Evolutionary conservation across 2,888 invertebrate species (phyloP), one percentile per base, ranked within the genome.

Genomic region (Megalurothrips usitatus): DNA sequence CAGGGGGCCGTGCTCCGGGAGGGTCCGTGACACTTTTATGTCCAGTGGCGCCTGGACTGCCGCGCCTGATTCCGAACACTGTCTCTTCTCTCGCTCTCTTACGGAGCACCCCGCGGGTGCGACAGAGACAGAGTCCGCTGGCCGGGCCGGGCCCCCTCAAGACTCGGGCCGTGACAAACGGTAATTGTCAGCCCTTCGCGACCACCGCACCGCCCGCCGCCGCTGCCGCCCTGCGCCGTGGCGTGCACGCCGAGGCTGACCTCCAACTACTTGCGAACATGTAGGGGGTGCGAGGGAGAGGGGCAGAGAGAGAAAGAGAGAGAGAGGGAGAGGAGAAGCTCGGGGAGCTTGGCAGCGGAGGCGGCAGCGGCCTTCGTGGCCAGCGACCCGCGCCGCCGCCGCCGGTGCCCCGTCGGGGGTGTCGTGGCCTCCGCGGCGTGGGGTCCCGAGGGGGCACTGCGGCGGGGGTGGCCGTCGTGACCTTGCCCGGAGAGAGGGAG

Each of bases 161-260:
- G 34, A 43, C 58, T 14, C 58, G 14, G 52, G 23, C 68, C 26
- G 68, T 75, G 68, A 75, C 68, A 75, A 75, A 75, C 68, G 68
- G 26, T 75, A 75, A 75, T 75, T 75, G 68, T 75, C 68, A 75
- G 68, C 68, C 68, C 68, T 75, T 75, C 58, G 58, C 19, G 14
- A 19, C 58, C 58, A 58, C 58, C 58, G 19, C n/a, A n/a, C n/a
- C n/a, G n/a, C n/a, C 58, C 58, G 58, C 58, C 6, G 58, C 14
- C 19, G 17, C 17, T 17, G 58, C 19, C 58, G 19, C 58, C 58
- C 58, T 6, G 58, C 19, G 58, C 34, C 34, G 34, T 43, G 34
- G 34, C 3, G 34, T 43, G 34, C 6, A 43, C 34, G 34, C 3
- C 34, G 6, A 2, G 34, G 34, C 34, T 43, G 34, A 43, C 34